Percentiles rank a stretch among this genome's conserved stretches.
These are phyloP conservation scores for Cheilosia grossa DNA, from an alignment of 2,888 invertebrate species.

Conservation along the genomic window DNA sequence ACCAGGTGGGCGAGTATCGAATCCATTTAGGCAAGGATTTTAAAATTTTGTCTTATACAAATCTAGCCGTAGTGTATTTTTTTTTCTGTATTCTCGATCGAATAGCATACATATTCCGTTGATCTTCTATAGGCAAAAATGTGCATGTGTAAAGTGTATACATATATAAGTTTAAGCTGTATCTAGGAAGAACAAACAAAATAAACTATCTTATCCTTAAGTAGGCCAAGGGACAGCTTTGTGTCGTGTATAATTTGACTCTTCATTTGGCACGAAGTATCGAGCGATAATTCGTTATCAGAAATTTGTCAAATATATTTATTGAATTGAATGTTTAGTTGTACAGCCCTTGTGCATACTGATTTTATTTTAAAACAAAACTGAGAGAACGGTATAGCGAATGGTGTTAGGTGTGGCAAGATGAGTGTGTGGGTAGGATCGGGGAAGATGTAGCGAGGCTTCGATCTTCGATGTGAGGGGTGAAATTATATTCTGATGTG, in stretches of 20 bases:
- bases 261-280: not conserved
- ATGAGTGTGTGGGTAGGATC: not conserved
- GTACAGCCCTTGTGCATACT: not conserved
- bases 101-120: conserved; percentile 76
- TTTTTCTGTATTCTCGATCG: conserved; percentile 78
- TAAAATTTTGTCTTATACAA: conserved; percentile 84
- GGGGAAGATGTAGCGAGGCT: not conserved
- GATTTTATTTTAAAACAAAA: not conserved
- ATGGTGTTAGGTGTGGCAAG: not conserved
- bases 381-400: not conserved
- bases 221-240: not conserved
- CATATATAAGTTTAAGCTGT: conserved; percentile 19
- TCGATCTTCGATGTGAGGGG: too few species aligned
- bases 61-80: conserved; percentile 82
- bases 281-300: not conserved
- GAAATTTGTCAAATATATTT: not conserved
- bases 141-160: conserved; percentile 33
- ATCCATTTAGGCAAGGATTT: conserved; percentile 93
- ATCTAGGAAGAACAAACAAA: not conserved
- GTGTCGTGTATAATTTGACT: conserved; percentile 6
- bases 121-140: conserved; percentile 32
- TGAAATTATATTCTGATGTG: too few species aligned
- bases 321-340: conserved; percentile 7
- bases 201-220: conserved; percentile 1
- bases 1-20: conserved; percentile 85